A percentile compares a stretch with the other conserved stretches of the same genome.
Evolutionary conservation across 2,113 vertebrate genomes (phyloP).

Genomic region (Hirundichthys speculiger): DNA sequence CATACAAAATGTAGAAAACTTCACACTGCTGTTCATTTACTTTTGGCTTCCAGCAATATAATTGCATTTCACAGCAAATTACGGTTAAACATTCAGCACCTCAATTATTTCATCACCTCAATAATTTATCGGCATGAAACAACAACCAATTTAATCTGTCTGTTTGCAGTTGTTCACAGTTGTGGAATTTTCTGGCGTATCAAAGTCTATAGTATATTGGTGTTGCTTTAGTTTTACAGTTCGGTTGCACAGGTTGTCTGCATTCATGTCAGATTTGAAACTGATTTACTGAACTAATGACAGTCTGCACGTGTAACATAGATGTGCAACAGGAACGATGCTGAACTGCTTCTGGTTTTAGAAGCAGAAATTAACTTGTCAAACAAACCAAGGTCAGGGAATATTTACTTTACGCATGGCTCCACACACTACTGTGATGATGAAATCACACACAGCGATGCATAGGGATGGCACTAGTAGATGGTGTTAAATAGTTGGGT

Average conservation of each 20-base stretch:
- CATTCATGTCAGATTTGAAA: not conserved
- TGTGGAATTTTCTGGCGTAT: too few species aligned
- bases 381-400: too few species aligned
- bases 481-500: not conserved
- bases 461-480: not conserved
- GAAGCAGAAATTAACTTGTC: too few species aligned
- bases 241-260: not conserved
- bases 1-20: slow-evolving; percentile 4
- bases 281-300: not conserved
- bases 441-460: too few species aligned
- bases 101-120: too few species aligned
- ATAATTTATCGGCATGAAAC: not conserved
- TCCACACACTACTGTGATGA: too few species aligned
- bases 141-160: not conserved
- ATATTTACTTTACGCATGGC: too few species aligned
- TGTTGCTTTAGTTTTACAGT: not conserved
- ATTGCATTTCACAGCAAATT: not conserved
- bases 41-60: not conserved
- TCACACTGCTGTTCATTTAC: not conserved
- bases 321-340: not conserved
- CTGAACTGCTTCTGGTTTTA: not conserved
- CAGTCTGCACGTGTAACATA: not conserved
- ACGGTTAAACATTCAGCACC: not conserved
- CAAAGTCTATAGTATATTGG: too few species aligned
- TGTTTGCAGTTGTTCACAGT: not conserved